Evolutionary conservation across 2,797 vertebrate species (phyloP).

Genomic region (Orestias chungarensis): DNA sequence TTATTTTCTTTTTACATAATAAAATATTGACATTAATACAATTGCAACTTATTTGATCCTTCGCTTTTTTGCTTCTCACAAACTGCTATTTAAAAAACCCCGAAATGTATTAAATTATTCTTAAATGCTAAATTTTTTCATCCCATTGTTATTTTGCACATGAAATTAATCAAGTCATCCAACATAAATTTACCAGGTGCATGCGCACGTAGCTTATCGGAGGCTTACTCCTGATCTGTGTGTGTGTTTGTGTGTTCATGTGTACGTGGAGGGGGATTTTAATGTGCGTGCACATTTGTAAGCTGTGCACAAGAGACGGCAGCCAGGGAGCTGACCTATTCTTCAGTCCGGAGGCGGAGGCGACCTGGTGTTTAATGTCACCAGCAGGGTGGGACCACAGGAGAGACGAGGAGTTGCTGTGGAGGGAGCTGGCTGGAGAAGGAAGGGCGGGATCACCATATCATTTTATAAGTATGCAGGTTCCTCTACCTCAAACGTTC

Average conservation of each 20-base stretch:
- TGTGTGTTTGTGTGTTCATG: slow-evolving; percentile 27
- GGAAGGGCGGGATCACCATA: slow-evolving; percentile 21
- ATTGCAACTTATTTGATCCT: background rate
- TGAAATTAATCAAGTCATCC: slow-evolving; percentile 40
- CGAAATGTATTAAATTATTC: background rate
- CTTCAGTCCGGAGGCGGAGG: slow-evolving; percentile 67
- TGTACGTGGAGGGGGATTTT: too few species aligned
- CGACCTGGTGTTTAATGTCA: slow-evolving; percentile 74
- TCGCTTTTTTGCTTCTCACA: background rate
- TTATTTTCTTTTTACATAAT: background rate
- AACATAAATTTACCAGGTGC: slow-evolving; percentile 14
- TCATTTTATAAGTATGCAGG: slow-evolving; percentile 21
- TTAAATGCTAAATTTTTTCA: slow-evolving; percentile 21
- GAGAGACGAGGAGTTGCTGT: slow-evolving; percentile 11
- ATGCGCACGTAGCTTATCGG: background rate
- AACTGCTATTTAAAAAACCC: background rate
- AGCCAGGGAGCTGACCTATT: slow-evolving; percentile 77
- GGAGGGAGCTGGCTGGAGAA: background rate
- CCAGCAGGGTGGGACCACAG: slow-evolving; percentile 55
- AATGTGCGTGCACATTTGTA: slow-evolving; percentile 39
- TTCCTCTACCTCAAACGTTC: slow-evolving; percentile 2
- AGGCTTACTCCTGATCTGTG: slow-evolving; percentile 16
- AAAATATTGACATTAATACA: background rate
- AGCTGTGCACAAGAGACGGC: slow-evolving; percentile 60
- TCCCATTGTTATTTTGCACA: slow-evolving; percentile 19